Conservation (phyloP, 2,113 vertebrate species). For the Lophotis ruficrista region DNA sequence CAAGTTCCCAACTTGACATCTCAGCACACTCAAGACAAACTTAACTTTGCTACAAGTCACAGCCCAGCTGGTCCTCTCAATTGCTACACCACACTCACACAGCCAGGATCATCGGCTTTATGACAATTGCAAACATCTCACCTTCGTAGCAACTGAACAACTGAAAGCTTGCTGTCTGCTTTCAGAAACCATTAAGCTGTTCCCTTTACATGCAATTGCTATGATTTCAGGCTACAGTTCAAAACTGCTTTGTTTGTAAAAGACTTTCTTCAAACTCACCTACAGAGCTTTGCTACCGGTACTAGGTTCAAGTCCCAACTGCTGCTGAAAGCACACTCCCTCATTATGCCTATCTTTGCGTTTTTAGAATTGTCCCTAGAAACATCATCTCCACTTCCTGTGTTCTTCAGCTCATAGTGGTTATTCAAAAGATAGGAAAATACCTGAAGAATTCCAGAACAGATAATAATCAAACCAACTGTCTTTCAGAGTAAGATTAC, state of each 20-base stretch:
- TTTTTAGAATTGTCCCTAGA: background rate
- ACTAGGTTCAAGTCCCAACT: background rate
- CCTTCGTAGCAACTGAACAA: background rate
- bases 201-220: background rate
- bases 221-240: background rate
- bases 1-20: background rate
- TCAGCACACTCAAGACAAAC: background rate
- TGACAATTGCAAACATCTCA: background rate
- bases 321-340: background rate
- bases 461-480: background rate
- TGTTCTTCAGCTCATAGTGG: background rate
- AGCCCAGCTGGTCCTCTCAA: background rate
- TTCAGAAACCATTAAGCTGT: background rate
- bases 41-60: background rate
- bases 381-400: background rate
- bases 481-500: background rate
- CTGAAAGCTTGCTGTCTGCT: background rate
- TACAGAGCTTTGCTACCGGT: background rate
- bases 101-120: background rate
- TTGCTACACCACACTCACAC: background rate
- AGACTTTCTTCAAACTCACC: background rate
- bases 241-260: background rate
- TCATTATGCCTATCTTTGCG: background rate
- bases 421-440: slow-evolving; percentile 17
- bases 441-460: slow-evolving; percentile 1